phyloP scores from a whole-genome alignment of 2,113 vertebrate species.

The Amblyornis subalaris region DNA sequence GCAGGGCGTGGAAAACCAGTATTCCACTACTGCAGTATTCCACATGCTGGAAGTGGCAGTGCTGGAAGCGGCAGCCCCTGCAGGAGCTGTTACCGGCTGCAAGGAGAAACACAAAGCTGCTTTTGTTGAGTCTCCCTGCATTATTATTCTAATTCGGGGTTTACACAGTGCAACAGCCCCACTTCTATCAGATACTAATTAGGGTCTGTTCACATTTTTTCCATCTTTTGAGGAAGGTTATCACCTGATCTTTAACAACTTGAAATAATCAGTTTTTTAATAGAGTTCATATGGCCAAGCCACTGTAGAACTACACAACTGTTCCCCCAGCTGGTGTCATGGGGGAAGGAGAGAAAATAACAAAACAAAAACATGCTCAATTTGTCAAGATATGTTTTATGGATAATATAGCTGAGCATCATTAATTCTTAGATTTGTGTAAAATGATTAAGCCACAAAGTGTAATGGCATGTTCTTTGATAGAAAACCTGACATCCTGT shows the following conservation, averaged over 20 bases:
- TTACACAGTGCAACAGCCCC: neutral
- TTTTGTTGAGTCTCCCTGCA: neutral
- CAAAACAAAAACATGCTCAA: neutral
- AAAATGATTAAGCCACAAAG: neutral
- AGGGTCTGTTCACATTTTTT: neutral
- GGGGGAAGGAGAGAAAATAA: neutral
- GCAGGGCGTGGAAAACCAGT: neutral
- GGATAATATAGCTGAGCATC: neutral
- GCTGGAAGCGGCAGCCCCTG: neutral
- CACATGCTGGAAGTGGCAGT: fast-evolving
- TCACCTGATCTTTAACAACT: neutral
- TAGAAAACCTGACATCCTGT: neutral
- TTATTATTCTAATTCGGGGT: neutral
- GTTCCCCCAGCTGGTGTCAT: neutral
- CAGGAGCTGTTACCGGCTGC: neutral
- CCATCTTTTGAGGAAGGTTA: neutral
- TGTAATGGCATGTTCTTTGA: neutral
- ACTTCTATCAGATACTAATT: neutral
- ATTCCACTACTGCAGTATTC: fast-evolving
- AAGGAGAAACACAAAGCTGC: neutral
- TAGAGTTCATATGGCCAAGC: neutral
- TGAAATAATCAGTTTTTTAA: slow-evolving; percentile 9
- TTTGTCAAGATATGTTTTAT: neutral
- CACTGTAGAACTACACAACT: neutral
- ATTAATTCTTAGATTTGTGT: neutral